phyloP scores from a whole-genome alignment of 1,140 invertebrate genomes.

The Cecropterus lyciades region DNA sequence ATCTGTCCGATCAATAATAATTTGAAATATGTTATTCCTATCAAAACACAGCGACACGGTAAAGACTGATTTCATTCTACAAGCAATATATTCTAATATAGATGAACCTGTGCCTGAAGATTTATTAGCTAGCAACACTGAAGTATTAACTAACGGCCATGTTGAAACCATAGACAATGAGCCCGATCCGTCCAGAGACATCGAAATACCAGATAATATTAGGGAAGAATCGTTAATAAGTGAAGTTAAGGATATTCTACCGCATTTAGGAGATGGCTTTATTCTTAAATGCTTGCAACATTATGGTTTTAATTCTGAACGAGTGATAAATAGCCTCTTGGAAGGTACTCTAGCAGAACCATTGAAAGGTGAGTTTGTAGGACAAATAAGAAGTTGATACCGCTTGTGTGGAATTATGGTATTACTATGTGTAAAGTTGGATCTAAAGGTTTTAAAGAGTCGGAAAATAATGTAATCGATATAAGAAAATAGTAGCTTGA shows the following conservation, averaged over 20 bases:
- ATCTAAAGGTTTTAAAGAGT: no score
- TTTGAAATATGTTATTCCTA: constrained; percentile 40
- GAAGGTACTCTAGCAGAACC: constrained; percentile 86
- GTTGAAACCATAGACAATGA: constrained; percentile 53
- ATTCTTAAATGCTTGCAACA: constrained; percentile 89
- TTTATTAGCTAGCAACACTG: constrained; percentile 47
- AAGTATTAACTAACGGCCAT: constrained; percentile 58
- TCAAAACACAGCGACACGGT: constrained; percentile 84
- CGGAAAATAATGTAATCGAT: no score
- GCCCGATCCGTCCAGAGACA: constrained; percentile 65
- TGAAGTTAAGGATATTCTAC: constrained; percentile 91
- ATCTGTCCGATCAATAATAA: no score
- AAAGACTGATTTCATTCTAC: constrained; percentile 85
- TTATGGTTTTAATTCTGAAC: constrained; percentile 89
- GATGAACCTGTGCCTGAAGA: constrained; percentile 62
- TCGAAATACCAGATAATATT: constrained; percentile 76
- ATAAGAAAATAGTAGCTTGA: no score
- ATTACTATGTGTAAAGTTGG: no score
- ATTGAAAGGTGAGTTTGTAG: constrained; percentile 56
- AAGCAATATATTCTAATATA: constrained; percentile 79
- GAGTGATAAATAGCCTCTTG: constrained; percentile 92
- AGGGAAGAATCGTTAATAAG: constrained; percentile 86
- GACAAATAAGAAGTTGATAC: no score
- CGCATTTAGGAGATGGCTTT: constrained; percentile 90
- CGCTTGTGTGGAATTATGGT: no score